Evolutionary conservation across 2,888 invertebrate genomes (phyloP).

Genomic region (Omphaloscelis lunosa): DNA sequence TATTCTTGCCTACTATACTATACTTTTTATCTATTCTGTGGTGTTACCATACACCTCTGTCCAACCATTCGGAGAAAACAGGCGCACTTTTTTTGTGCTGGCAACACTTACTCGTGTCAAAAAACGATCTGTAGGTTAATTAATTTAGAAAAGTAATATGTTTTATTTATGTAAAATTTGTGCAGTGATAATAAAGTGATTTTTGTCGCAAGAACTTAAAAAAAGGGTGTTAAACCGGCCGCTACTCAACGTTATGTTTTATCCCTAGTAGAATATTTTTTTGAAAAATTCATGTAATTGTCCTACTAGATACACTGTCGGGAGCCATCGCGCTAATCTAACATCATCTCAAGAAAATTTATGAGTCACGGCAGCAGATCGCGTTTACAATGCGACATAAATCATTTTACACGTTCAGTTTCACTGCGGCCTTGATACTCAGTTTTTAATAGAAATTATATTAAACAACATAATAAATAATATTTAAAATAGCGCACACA

Average conservation of each 20-base stretch:
- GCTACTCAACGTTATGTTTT: not conserved
- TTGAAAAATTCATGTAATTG: no score
- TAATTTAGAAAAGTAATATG: no score
- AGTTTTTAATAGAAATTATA: constrained; percentile 62
- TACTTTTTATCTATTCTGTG: not conserved
- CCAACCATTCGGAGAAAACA: not conserved
- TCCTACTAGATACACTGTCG: no score
- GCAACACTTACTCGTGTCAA: no score
- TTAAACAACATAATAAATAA: constrained; percentile 54
- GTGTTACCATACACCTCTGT: not conserved
- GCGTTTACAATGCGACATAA: constrained; percentile 58
- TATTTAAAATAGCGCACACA: constrained; percentile 34
- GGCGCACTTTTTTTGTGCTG: no score
- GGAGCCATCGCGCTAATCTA: not conserved
- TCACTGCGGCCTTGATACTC: constrained; percentile 46
- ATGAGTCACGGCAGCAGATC: constrained; percentile 28
- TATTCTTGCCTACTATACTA: no score
- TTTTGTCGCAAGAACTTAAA: no score
- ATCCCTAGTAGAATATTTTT: no score
- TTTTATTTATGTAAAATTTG: no score
- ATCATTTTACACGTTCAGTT: constrained; percentile 53
- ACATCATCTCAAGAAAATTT: constrained; percentile 17
- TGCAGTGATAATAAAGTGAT: no score
- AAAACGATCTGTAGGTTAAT: no score
- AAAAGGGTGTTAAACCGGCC: no score